phyloP scores from a whole-genome alignment of 2,113 vertebrate genomes.

The Echinops telfairi region DNA sequence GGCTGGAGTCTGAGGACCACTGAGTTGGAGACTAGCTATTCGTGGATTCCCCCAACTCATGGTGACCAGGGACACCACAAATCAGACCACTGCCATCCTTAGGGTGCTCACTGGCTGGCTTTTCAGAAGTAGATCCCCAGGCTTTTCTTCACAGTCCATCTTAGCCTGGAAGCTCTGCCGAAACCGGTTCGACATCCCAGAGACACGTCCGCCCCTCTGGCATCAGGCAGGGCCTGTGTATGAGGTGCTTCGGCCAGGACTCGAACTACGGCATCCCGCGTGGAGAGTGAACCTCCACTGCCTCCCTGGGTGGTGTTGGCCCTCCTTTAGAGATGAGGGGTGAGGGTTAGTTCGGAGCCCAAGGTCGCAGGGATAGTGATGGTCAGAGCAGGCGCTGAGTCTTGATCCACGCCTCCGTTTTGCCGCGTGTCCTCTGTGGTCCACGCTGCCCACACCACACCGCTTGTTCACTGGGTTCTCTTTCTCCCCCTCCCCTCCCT shows the following conservation, averaged over 20 bases:
- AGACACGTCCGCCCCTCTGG: background rate
- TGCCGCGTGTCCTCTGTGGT: background rate
- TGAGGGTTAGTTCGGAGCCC: background rate
- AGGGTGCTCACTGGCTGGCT: background rate
- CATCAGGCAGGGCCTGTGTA: background rate
- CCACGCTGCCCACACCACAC: background rate
- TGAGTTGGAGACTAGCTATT: too few relatives aligned
- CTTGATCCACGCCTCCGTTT: background rate
- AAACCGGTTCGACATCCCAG: background rate
- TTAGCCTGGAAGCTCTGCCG: background rate
- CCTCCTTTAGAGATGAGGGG: background rate
- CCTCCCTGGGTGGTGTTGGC: background rate
- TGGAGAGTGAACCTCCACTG: background rate
- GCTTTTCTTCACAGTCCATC: background rate
- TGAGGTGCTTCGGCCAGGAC: background rate
- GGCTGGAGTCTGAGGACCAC: background rate
- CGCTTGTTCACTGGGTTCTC: background rate
- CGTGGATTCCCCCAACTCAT: too few relatives aligned
- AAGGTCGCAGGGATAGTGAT: background rate
- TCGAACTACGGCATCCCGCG: background rate
- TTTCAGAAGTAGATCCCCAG: background rate
- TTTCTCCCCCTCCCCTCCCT: constrained; percentile 22
- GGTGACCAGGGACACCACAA: too few relatives aligned
- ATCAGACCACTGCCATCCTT: too few relatives aligned
- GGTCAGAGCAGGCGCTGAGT: background rate